A percentile compares a stretch with the other conserved stretches of the same genome.
Conservation (phyloP, 1,140 invertebrate species). For the Sycobia sp. region DNA sequence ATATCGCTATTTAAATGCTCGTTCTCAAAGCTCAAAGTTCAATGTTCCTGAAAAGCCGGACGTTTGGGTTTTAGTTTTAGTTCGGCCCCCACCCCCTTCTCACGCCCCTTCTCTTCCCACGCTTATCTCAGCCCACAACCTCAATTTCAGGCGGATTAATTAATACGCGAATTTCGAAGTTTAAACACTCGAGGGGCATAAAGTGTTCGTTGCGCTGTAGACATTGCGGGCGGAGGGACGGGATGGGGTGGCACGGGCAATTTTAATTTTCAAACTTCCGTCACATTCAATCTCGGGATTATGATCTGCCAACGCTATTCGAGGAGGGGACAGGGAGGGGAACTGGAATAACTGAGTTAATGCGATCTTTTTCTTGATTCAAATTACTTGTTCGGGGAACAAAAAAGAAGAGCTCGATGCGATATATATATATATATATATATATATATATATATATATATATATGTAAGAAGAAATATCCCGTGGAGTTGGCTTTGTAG, state of each 20-base stretch:
- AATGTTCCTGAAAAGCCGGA: conserved; percentile 22
- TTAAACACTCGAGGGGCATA: conserved; percentile 8
- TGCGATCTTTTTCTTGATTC: conserved; percentile 14
- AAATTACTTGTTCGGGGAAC: not conserved
- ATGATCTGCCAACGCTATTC: conserved; percentile 1
- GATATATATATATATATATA: not conserved
- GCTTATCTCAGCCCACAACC: conserved; percentile 16
- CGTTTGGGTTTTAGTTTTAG: conserved; percentile 17
- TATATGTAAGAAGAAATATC: too few relatives aligned
- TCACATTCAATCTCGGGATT: conserved; percentile 26
- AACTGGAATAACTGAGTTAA: conserved; percentile 17
- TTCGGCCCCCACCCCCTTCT: too few relatives aligned
- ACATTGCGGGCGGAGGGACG: not conserved
- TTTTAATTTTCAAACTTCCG: conserved; percentile 26
- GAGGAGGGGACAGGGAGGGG: too few relatives aligned
- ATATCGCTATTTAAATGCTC: conserved; percentile 4
- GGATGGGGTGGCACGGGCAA: too few relatives aligned
- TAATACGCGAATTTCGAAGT: conserved; percentile 30
- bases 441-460: too few relatives aligned
- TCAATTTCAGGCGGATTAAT: conserved; percentile 29
- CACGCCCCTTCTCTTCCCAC: too few relatives aligned
- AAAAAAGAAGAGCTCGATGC: not conserved
- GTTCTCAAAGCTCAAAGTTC: conserved; percentile 1
- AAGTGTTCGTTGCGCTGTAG: conserved; percentile 16
- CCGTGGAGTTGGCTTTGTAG: conserved; percentile 4